Conservation (phyloP, 2,113 vertebrate genomes). For the Meriones unguiculatus region DNA sequence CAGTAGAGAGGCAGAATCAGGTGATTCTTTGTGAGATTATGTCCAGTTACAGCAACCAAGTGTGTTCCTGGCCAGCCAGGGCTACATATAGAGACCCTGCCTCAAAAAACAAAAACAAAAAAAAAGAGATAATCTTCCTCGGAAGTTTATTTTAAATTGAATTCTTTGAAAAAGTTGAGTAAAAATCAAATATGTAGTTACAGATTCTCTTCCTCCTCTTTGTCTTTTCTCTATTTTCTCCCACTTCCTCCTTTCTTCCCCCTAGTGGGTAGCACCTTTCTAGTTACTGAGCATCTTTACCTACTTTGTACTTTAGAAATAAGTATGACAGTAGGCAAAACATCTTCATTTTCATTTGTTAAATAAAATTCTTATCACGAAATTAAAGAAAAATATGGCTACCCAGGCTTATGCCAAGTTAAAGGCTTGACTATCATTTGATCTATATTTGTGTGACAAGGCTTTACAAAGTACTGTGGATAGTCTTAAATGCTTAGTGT, state of each 20-base stretch:
- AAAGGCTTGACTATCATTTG: conserved; percentile 18
- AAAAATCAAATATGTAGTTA: conserved; percentile 23
- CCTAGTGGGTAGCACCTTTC: not conserved
- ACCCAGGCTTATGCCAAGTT: conserved; percentile 12
- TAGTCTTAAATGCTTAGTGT: conserved; percentile 49
- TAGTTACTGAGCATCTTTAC: not conserved
- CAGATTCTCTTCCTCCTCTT: not conserved
- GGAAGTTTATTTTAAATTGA: not conserved
- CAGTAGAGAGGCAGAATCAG: not conserved
- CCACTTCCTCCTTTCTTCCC: not conserved
- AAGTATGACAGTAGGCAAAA: not conserved
- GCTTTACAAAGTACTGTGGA: conserved; percentile 42
- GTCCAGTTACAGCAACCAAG: not conserved
- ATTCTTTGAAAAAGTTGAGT: conserved; percentile 37
- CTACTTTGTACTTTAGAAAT: conserved; percentile 49
- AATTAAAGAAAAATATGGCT: conserved; percentile 25
- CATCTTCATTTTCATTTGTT: conserved; percentile 9
- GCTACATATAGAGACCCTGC: not conserved
- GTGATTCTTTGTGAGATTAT: not conserved
- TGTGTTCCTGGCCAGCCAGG: not conserved
- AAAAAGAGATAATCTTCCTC: not conserved
- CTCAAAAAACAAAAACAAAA: not conserved
- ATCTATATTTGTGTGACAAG: conserved; percentile 45
- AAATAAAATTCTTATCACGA: conserved; percentile 38
- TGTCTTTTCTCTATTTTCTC: not conserved